Evolutionary conservation across 2,797 vertebrate genomes (phyloP), one percentile per base, ranked within the genome.

Genomic region (Pteropus rufus): DNA sequence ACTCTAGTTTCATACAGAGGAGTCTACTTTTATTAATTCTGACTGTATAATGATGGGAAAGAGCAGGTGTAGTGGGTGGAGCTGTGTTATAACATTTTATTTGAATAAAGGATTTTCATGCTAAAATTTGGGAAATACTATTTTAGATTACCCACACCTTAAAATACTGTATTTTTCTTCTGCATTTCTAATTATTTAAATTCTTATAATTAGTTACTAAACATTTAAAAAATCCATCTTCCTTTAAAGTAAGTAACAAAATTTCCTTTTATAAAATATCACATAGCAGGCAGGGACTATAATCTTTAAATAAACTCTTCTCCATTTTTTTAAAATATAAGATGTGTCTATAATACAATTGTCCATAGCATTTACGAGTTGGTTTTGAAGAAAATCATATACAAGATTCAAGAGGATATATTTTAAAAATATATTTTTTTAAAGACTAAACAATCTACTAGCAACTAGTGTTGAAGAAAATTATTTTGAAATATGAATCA

Each of bases 401-500:
- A 69, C 9, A 39, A 77, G 39, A 73, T 72, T 96, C 64, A 89
- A 67, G 62, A 84, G 94, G 76, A 54, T 94, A 92, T 69, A 18
- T 83, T 98, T 95, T 95, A 80, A 93, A 96, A 91, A 89, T 56
- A 76, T 1, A 34, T 12, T 5, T 23, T 39, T 14, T 11, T 11
- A 80, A 58, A 67, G 18, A 72, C 8, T n/a, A 76, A 81, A 70
- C 39, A 83, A 95, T 86, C 96, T 84, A 82, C 95, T 93, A 88
- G 85, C 39, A 34, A 94, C 36, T 90, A 84, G 75, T 67, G 65
- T 14, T 26, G 82, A 96, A 97, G 91, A 95, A 97, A 97, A 98
- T 97, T 0, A 95, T 98, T 98, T 97, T 96, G 91, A 98, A 97
- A 97, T 77, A 88, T 34, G 94, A 98, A 97, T 94, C 98, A 98